phyloP scores from a whole-genome alignment of 2,888 invertebrate genomes.

The Metallyticus violacea region DNA sequence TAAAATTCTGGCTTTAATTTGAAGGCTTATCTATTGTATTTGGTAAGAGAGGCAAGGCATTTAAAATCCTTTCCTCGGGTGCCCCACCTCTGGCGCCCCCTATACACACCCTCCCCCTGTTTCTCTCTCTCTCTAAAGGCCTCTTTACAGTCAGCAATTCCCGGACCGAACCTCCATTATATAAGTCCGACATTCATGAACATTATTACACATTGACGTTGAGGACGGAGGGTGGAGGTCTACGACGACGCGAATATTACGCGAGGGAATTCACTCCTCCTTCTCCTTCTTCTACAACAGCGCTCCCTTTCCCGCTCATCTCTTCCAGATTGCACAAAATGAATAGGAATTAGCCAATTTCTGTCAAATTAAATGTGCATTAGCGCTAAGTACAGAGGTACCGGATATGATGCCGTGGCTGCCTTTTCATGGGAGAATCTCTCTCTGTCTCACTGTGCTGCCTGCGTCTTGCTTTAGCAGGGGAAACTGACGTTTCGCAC shows the following conservation, averaged over 20 bases:
- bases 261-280: slow-evolving; percentile 26
- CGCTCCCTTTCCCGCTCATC: not conserved
- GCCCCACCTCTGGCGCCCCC: not conserved
- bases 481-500: not conserved
- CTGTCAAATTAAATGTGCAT: slow-evolving; percentile 48
- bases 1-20: slow-evolving; percentile 42
- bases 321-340: slow-evolving; percentile 41
- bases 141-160: slow-evolving; percentile 33
- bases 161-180: slow-evolving; percentile 23
- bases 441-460: not conserved
- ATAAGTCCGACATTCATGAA: slow-evolving; percentile 28
- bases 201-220: slow-evolving; percentile 27
- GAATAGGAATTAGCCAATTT: slow-evolving; percentile 49
- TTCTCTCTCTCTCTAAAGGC: not conserved
- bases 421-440: not conserved
- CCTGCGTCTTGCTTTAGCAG: not conserved
- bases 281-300: not conserved
- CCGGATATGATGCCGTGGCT: not conserved
- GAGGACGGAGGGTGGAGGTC: slow-evolving; percentile 4
- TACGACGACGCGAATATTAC: slow-evolving; percentile 30
- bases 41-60: slow-evolving; percentile 40
- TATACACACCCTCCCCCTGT: not conserved
- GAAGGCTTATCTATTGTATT: slow-evolving; percentile 46
- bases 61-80: slow-evolving; percentile 26
- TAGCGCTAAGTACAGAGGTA: slow-evolving; percentile 40